Base-by-base conservation (phyloP, 1,140 invertebrate genomes). In the Portunus trituberculatus region DNA sequence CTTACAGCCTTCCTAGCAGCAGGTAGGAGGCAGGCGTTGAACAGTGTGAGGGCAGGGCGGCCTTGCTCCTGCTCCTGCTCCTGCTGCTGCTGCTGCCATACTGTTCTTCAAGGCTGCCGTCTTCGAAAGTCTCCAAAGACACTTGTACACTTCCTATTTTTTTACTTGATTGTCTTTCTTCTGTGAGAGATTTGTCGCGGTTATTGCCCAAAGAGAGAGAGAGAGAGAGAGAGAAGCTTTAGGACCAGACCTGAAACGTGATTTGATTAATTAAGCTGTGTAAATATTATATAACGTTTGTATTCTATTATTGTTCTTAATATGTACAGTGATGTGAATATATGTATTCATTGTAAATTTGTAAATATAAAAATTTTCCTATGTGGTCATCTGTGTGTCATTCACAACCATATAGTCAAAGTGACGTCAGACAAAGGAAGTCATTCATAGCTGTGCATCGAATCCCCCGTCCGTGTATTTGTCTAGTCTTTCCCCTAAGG, bases 301-400 rank as follows among this genome's bases (percentile, higher is more conserved):
- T 91, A 29, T 94, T 94, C 84, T 89, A 86, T 95, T 91, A 92
- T 95, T 92, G 82, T 95, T 76, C 67, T 93, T 93, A 95, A 91
- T 76, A 46, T 95, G 94, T 95, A 95, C 90, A 95, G 90, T 93
- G 84, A 95, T 89, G 88, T 95, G 52, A 93, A 95, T 95, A 95
- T 95, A 95, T 95, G 94, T 95, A 95, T 76, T 94, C 90, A 89
- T 94, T 95, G 94, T 95, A 95, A 92, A 95, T 87, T 87, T 95
- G 94, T 95, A 95, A 28, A 95, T 95, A 95, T 32, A 95, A 93
- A 92, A 92, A 67, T 93, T 45, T 92, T 92, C 67, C 90, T 32
- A 39, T 91, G 52, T 39, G 32, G 20, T 32, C 39, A 76, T 25
- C 67, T 32, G 29, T 76, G 25, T 76, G n/a, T 91, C 25, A 59